Conservation (phyloP, 2,113 vertebrate genomes). For the Eonycteris spelaea region DNA sequence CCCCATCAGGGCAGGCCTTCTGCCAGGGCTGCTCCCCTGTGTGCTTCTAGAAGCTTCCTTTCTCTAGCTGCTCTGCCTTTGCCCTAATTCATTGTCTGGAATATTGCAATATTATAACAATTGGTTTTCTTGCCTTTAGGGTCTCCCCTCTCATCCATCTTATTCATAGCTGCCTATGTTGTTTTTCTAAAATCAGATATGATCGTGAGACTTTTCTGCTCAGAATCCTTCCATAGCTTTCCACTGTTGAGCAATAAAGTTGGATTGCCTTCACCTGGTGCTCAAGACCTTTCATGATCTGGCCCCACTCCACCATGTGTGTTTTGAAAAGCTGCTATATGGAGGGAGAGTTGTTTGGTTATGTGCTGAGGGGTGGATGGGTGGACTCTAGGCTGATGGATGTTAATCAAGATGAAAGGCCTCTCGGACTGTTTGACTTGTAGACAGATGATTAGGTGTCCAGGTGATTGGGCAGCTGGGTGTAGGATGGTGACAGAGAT, state of each 20-base stretch:
- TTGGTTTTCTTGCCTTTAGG: background rate
- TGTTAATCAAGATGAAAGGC: background rate
- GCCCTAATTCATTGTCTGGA: background rate
- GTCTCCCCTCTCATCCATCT: background rate
- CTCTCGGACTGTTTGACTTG: background rate
- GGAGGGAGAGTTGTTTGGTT: background rate
- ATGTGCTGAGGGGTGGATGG: background rate
- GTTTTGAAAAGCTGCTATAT: background rate
- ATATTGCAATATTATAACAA: background rate
- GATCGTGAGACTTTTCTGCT: background rate
- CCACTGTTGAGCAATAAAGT: background rate
- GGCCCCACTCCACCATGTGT: rapidly evolving
- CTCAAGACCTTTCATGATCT: background rate
- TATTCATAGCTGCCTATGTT: background rate
- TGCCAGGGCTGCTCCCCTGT: background rate
- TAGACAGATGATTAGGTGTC: background rate
- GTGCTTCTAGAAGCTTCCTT: background rate
- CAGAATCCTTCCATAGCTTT: background rate
- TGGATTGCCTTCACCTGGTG: background rate
- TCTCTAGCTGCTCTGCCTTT: background rate
- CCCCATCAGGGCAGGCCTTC: background rate
- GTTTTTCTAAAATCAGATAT: background rate
- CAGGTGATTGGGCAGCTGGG: background rate
- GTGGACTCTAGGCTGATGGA: background rate
- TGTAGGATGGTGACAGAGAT: background rate